These are phyloP conservation scores for Acanthopleura granulata DNA, from an alignment of 2,888 invertebrate species.

Conservation along the genomic window DNA sequence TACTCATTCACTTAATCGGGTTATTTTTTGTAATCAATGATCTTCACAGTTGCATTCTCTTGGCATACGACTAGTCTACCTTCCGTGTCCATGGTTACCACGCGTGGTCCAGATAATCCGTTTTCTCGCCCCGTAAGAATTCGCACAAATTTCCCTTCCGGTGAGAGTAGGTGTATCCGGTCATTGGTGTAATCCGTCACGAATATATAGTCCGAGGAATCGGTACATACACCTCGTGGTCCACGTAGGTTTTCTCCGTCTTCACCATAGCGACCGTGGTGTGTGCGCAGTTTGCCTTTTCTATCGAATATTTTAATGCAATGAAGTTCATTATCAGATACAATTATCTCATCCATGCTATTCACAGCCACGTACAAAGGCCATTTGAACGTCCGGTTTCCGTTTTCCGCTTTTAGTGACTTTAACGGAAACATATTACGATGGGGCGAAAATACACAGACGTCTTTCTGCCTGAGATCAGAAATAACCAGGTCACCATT, in stretches of 20 bases:
- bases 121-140: not conserved
- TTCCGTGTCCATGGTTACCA: not conserved
- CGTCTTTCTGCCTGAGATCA: not conserved
- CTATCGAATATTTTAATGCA: slow-evolving; percentile 27
- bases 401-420: slow-evolving; percentile 10
- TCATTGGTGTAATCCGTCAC: slow-evolving; percentile 29
- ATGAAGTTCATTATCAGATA: slow-evolving; percentile 28
- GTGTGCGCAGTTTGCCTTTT: slow-evolving; percentile 25
- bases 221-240: slow-evolving; percentile 30
- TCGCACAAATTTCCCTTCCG: slow-evolving; percentile 27
- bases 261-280: slow-evolving; percentile 24
- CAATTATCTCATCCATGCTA: slow-evolving; percentile 27
- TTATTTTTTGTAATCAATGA: not conserved
- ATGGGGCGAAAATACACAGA: slow-evolving; percentile 3
- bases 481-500: slow-evolving; percentile 8
- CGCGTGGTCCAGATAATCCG: slow-evolving; percentile 1
- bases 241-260: slow-evolving; percentile 20
- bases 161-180: slow-evolving; percentile 22
- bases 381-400: slow-evolving; percentile 7
- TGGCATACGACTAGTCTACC: not conserved
- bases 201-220: slow-evolving; percentile 27
- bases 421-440: not conserved
- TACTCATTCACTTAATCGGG: not conserved
- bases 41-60: slow-evolving; percentile 2
- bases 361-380: slow-evolving; percentile 30